Percentiles rank a stretch among this genome's conserved stretches.
Evolutionary conservation across 2,797 vertebrate species (phyloP).

Genomic region (Brotogeris chrysoptera): DNA sequence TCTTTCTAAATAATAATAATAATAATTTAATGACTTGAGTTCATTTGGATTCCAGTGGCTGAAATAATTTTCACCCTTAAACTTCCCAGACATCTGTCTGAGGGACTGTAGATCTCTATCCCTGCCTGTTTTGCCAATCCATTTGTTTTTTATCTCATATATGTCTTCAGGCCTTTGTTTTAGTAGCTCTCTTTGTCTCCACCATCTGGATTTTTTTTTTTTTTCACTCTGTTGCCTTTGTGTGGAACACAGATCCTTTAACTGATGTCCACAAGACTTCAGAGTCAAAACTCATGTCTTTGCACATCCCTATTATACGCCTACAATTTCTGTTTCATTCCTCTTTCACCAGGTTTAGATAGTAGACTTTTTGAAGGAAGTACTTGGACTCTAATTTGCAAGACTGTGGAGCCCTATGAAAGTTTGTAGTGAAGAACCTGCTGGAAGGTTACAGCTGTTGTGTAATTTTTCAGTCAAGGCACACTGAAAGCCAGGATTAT

Average conservation of each 20-base stretch:
- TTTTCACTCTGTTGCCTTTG: not conserved
- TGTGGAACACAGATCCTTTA: not conserved
- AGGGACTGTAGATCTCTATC: not conserved
- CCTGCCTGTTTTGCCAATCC: not conserved
- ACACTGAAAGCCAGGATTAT: not conserved
- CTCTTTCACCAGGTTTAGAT: not conserved
- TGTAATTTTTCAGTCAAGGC: not conserved
- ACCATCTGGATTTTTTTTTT: not conserved
- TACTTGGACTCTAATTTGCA: not conserved
- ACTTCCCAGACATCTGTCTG: not conserved
- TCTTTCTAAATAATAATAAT: not conserved
- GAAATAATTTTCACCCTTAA: not conserved
- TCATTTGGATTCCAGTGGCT: not conserved
- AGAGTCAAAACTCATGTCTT: not conserved
- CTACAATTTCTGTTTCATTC: not conserved
- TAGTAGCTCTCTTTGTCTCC: not conserved
- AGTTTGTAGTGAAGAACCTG: not conserved
- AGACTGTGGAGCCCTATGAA: not conserved
- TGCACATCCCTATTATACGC: not conserved
- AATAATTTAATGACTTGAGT: not conserved
- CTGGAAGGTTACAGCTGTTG: not conserved
- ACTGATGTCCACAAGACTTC: not conserved
- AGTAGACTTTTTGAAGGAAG: not conserved
- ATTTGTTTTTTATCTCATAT: not conserved
- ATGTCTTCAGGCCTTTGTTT: not conserved